phyloP scores from a whole-genome alignment of 2,888 invertebrate genomes.

The Oligia latruncula region DNA sequence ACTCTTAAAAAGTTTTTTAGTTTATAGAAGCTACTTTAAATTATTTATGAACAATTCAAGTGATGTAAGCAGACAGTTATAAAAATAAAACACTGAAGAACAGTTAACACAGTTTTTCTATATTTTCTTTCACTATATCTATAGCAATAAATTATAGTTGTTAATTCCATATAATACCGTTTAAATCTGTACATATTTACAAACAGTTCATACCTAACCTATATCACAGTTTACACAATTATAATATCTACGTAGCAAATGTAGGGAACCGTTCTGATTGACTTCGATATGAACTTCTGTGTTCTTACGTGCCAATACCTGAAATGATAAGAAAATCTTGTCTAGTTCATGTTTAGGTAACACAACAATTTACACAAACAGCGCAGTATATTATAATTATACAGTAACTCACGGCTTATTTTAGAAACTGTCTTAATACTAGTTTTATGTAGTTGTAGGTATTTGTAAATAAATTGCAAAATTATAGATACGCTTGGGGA shows the following conservation, averaged over 20 bases:
- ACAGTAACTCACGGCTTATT: constrained; percentile 35
- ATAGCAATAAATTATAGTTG: constrained; percentile 79
- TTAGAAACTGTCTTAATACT: constrained; percentile 38
- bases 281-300: constrained; percentile 48
- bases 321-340: constrained; percentile 56
- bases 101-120: constrained; percentile 79
- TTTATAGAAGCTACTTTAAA: background rate
- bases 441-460: constrained; percentile 28
- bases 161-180: constrained; percentile 67
- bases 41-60: background rate
- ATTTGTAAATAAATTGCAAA: constrained; percentile 54
- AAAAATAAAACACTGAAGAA: constrained; percentile 68
- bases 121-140: constrained; percentile 77
- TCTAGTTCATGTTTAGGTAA: constrained; percentile 37
- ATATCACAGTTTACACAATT: constrained; percentile 70
- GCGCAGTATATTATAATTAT: constrained; percentile 7
- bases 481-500: constrained; percentile 48
- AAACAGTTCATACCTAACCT: constrained; percentile 66
- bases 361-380: constrained; percentile 30
- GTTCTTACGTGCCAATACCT: constrained; percentile 58
- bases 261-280: constrained; percentile 55
- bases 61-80: background rate
- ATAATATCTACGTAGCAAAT: constrained; percentile 61
- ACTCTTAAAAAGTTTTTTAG: background rate
- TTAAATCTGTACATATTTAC: constrained; percentile 80